Evolutionary conservation across 2,888 invertebrate genomes (phyloP).

Genomic region (Philaethria dido): DNA sequence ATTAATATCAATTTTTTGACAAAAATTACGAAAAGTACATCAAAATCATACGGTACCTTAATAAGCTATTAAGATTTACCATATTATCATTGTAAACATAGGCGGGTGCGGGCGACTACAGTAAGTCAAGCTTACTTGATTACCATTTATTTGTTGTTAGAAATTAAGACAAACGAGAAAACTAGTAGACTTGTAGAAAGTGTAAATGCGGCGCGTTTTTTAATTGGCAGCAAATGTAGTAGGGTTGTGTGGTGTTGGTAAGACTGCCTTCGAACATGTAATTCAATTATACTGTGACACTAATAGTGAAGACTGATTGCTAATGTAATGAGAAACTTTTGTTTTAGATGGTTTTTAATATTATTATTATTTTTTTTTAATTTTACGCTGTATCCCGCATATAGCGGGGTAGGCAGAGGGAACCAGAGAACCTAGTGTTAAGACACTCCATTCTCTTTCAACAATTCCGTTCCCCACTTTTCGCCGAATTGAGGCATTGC

Average conservation of each 20-base stretch:
- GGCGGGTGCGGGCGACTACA: constrained; percentile 20
- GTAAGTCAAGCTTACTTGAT: constrained; percentile 36
- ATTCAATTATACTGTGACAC: constrained; percentile 36
- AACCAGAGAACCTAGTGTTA: no score
- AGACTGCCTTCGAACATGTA: constrained; percentile 34
- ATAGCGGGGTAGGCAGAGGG: no score
- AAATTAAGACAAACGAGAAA: constrained; percentile 51
- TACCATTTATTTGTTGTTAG: constrained; percentile 48
- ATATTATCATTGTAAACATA: constrained; percentile 26
- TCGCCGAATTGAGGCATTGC: no score
- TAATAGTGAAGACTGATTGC: neutral
- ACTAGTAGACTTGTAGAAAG: constrained; percentile 48
- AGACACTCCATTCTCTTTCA: no score
- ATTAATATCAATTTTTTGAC: no score
- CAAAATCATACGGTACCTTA: neutral
- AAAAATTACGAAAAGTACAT: neutral
- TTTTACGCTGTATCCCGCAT: no score
- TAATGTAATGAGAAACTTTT: constrained; percentile 1
- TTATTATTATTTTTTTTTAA: no score
- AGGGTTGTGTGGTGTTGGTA: constrained; percentile 30
- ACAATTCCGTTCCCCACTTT: no score
- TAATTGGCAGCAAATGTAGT: constrained; percentile 43
- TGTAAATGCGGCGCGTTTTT: constrained; percentile 45
- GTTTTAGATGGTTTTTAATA: neutral
- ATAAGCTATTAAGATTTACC: neutral